Conservation (phyloP, 1,140 invertebrate species). For the Bombus vancouverensis region DNA sequence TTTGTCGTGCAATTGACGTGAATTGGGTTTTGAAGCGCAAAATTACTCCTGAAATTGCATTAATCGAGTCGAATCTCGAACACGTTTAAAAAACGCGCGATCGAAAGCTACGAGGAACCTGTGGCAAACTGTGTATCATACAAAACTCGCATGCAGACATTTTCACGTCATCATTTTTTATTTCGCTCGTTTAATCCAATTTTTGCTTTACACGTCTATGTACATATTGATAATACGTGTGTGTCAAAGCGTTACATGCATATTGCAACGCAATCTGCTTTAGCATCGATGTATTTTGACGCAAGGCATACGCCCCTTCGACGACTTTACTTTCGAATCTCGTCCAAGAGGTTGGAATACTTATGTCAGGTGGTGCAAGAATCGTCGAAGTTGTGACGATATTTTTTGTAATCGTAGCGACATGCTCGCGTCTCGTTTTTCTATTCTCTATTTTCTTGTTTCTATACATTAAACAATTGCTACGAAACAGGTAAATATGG, state of each 20-base stretch:
- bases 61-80: background rate
- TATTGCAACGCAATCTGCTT: background rate
- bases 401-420: background rate
- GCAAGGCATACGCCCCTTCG: constrained; percentile 42
- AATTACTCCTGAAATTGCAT: background rate
- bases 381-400: constrained; percentile 4
- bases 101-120: background rate
- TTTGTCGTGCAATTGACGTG: background rate
- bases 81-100: background rate
- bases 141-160: too few relatives aligned
- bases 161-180: background rate
- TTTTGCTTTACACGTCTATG: background rate
- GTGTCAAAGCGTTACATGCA: background rate
- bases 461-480: background rate
- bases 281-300: constrained; percentile 31
- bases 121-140: too few relatives aligned
- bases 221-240: background rate
- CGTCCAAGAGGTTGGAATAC: constrained; percentile 55
- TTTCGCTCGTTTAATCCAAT: background rate
- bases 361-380: constrained; percentile 52
- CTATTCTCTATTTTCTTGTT: background rate
- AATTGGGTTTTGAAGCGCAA: background rate
- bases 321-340: constrained; percentile 62
- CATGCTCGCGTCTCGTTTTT: background rate
- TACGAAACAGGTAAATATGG: background rate